Base-by-base conservation (phyloP, 1,140 invertebrate species). In the Archivesica marissinica region DNA sequence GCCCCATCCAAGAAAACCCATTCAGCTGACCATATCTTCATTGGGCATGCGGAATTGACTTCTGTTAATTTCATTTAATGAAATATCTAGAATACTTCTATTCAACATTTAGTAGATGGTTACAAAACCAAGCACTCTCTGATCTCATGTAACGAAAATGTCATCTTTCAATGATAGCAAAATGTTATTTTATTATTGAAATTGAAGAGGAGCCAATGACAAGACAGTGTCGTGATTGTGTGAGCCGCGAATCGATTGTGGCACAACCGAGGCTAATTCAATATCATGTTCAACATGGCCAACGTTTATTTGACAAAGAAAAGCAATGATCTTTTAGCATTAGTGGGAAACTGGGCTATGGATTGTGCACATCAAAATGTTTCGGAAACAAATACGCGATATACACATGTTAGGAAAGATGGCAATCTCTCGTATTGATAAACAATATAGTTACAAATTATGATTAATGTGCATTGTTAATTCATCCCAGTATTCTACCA, bases 231-330 rank as follows among this genome's bases (percentile, higher is more conserved):
- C 61, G 61, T 66, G 61, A 70, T 70, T 70, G 23, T 20, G 66
- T n/a, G n/a, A 1, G n/a, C 1, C 17, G 39, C 3, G 20, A 70
- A 70, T 70, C 66, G 20, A 70, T 70, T 25, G 2, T 25, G 20
- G 66, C 11, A 23, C 23, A 41, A 11, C 66, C 23, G 25, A 25
- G 30, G 11, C 66, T 70, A 70, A 70, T 70, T 70, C 39, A 47
- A 70, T 70, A 70, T 70, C 17, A 44, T 38, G 20, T 44, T 25
- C 13, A 70, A 41, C 20, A 70, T 70, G 9, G 39, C 20, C 38
- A 38, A 30, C 66, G 35, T 70, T 70, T 38, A 47, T 44, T 44
- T 70, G 66, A 70, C 66, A 44, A 70, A 23, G 39, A 47, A 70
- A 70, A 44, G 35, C 38, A 41, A 70, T 39, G 38, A 70, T 23